Percentiles rank a stretch among this genome's conserved stretches.
Evolutionary conservation across 30 jellyfish, hydroid and myxozoan species (phyloP).

Genomic region (Cassiopea andromeda): DNA sequence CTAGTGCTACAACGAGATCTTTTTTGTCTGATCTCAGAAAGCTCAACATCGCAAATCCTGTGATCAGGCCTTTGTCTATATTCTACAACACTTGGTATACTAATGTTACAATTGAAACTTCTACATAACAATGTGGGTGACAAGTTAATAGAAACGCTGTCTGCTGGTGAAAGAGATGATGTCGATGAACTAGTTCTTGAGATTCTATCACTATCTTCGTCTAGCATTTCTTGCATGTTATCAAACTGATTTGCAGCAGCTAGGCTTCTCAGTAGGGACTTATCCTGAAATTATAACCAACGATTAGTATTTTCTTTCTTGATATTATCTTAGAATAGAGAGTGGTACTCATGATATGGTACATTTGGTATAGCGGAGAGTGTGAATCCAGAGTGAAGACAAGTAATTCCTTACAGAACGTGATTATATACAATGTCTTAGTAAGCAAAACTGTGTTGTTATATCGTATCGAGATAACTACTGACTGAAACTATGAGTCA

Average conservation of each 20-base stretch:
- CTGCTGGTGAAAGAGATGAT: background rate
- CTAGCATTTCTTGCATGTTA: background rate
- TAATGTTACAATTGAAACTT: background rate
- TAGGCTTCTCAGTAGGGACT: conserved; percentile 8
- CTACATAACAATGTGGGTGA: conserved; percentile 21
- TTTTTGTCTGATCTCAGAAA: background rate
- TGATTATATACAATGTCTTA: too few relatives aligned
- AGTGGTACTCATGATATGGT: background rate
- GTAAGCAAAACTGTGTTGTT: too few relatives aligned
- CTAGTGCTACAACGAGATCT: conserved; percentile 8
- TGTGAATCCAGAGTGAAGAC: background rate
- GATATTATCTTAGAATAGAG: background rate
- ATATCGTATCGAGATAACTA: too few relatives aligned
- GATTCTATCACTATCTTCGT: background rate
- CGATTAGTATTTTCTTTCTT: background rate
- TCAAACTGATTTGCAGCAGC: conserved; percentile 52
- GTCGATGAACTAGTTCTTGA: background rate
- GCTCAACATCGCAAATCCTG: conserved; percentile 6
- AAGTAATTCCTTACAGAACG: too few relatives aligned
- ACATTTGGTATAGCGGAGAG: background rate
- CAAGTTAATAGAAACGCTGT: background rate
- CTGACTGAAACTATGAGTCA: too few relatives aligned
- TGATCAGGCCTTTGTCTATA: background rate
- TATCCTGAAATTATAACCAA: conserved; percentile 12
- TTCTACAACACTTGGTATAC: conserved; percentile 2